Base-by-base conservation (phyloP, 2,797 vertebrate species). In the Lepilemur septentrionalis region DNA sequence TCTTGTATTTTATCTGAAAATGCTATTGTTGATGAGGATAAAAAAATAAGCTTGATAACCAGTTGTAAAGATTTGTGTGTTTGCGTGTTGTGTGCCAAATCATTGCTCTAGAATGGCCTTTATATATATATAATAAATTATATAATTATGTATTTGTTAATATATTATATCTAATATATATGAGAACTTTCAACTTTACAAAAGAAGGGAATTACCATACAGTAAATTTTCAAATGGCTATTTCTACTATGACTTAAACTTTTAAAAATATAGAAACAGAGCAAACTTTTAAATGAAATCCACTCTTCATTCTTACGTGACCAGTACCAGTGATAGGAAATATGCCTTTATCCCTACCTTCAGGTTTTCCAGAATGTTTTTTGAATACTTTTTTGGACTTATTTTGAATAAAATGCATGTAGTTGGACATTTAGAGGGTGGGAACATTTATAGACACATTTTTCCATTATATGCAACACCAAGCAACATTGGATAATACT, bases 391-490 rank as follows among this genome's bases (percentile, higher is more conserved):
- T 41, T 83, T 88, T 78, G 8, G 95, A 25, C 25, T 30, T 32
- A 35, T 67, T 93, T 63, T 94, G 81, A 97, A 93, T 94, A 98
- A 91, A 97, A 88, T 75, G 6, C 41, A 86, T 22, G 91, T 81
- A 20, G 41, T 79, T 97, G 65, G 83, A 96, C 82, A 95, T 70
- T 93, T 48, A 98, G 78, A 7, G 73, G 48, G 11, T 78, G 35
- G 75, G 91, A 96, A 63, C 85, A 96, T 98, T 97, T 97, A 95
- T 95, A 95, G 81, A 63, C 10, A 93, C 57, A 93, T 79, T 80
- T 41, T 96, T 92, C 69, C 38, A 95, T 97, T 97, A 89, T 92
- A 75, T 63, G 85, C 15, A 94, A 92, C 61, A 97, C 55, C 55
- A 76, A 83, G 85, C 95, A 38, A 91, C 32, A 67, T 48, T 95